Evolutionary conservation across 1,140 invertebrate genomes (phyloP).

Genomic region (Cotesia typhae): DNA sequence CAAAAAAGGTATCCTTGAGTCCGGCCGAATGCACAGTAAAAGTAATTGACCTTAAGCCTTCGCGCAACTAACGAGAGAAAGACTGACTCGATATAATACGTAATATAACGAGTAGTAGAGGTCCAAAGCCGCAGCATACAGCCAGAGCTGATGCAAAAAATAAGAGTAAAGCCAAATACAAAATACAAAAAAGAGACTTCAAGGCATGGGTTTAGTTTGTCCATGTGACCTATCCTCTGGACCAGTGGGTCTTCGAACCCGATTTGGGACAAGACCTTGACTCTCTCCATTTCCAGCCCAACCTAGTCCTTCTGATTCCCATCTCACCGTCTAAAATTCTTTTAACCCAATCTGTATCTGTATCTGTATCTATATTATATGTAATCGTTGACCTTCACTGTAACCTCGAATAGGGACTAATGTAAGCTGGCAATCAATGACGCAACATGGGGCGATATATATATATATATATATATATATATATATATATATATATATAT

Average conservation of each 20-base stretch:
- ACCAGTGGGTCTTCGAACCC: slow-evolving; percentile 57
- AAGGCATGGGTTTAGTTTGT: slow-evolving; percentile 10
- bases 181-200: not conserved
- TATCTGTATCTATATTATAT: not conserved
- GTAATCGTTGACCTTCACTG: slow-evolving; percentile 12
- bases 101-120: no score
- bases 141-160: no score
- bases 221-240: slow-evolving; percentile 52
- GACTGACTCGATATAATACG: no score
- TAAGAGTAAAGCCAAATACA: no score
- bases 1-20: slow-evolving; percentile 33
- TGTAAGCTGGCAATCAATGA: slow-evolving; percentile 5
- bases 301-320: slow-evolving; percentile 2
- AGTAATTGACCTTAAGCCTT: slow-evolving; percentile 62
- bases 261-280: slow-evolving; percentile 62
- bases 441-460: not conserved
- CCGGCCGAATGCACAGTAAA: slow-evolving; percentile 48
- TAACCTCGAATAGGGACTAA: slow-evolving; percentile 24
- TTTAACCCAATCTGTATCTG: not conserved
- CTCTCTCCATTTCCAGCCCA: slow-evolving; percentile 39
- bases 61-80: slow-evolving; percentile 14
- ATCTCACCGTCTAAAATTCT: not conserved
- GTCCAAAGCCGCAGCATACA: no score
- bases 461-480: not conserved
- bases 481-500: no score